Evolutionary conservation across 1,140 invertebrate species (phyloP).

Genomic region (Aphis gossypii): DNA sequence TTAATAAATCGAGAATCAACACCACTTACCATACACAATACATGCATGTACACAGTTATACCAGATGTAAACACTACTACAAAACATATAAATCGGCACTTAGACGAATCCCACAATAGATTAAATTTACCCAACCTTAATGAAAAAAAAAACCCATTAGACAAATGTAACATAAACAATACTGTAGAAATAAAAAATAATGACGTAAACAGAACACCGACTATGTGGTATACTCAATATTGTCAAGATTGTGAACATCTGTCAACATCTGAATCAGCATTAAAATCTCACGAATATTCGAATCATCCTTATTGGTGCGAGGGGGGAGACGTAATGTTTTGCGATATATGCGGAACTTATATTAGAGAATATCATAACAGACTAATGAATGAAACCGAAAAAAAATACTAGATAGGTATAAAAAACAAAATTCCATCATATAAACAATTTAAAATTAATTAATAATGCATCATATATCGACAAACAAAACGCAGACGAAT

Average conservation of each 20-base stretch:
- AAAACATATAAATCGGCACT: not conserved
- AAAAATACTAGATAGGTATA: not conserved
- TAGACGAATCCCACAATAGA: not conserved
- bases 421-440: too few relatives aligned
- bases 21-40: too few relatives aligned
- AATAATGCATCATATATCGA: too few relatives aligned
- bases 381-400: not conserved
- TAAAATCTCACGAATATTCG: not conserved
- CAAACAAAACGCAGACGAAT: too few relatives aligned
- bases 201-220: not conserved
- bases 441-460: too few relatives aligned
- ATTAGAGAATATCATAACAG: too few relatives aligned
- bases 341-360: not conserved
- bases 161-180: not conserved
- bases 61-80: not conserved
- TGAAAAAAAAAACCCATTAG: not conserved
- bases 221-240: not conserved
- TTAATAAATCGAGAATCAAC: too few relatives aligned
- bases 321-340: not conserved
- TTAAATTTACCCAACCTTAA: not conserved
- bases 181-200: too few relatives aligned
- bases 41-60: too few relatives aligned
- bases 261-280: not conserved
- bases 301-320: not conserved
- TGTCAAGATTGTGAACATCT: not conserved